phyloP scores from a whole-genome alignment of 2,888 invertebrate species.

The Cecidostiba fungosa region DNA sequence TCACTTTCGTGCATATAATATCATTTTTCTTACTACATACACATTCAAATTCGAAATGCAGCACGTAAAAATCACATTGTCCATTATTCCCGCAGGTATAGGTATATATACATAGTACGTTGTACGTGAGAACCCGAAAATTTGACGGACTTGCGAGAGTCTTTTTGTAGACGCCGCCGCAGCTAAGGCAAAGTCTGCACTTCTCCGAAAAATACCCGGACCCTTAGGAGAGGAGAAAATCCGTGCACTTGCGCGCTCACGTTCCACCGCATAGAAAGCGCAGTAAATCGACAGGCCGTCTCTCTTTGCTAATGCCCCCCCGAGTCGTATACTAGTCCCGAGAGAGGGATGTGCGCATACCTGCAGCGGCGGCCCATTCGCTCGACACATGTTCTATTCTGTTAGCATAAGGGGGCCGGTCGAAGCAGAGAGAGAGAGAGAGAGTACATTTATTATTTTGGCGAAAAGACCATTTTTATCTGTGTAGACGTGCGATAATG shows the following conservation, averaged over 20 bases:
- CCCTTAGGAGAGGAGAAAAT: background rate
- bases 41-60: background rate
- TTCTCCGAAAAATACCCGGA: background rate
- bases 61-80: background rate
- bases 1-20: background rate
- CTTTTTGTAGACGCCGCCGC: background rate
- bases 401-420: too few relatives aligned
- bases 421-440: too few relatives aligned
- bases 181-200: background rate
- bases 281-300: background rate
- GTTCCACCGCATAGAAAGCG: background rate
- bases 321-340: background rate
- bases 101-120: background rate
- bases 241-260: slow-evolving; percentile 21
- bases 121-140: background rate
- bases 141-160: background rate
- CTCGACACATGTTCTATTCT: background rate
- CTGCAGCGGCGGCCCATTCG: slow-evolving; percentile 2
- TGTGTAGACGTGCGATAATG: too few relatives aligned
- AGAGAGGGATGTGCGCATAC: background rate
- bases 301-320: background rate
- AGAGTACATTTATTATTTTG: too few relatives aligned
- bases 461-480: too few relatives aligned
- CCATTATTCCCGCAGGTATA: background rate
- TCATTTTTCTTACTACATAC: too few relatives aligned